These are phyloP conservation scores for Scelioninae gen. 1 DNA, from an alignment of 2,888 invertebrate genomes.

Conservation along the genomic window DNA sequence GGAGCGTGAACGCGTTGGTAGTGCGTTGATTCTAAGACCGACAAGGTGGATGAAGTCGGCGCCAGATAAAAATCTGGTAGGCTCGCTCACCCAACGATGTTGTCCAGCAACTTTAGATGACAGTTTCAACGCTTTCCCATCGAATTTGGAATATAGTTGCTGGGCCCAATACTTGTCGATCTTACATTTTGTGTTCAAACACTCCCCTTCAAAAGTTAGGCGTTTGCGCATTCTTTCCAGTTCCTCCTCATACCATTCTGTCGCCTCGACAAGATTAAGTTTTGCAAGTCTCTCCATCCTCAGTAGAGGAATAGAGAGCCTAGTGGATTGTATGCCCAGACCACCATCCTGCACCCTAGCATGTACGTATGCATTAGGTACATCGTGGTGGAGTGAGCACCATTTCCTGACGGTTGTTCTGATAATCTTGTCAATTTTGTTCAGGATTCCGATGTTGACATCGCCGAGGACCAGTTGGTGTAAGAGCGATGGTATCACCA, in stretches of 20 bases:
- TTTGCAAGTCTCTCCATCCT: conserved; percentile 2
- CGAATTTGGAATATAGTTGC: conserved; percentile 9
- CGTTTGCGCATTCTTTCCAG: not conserved
- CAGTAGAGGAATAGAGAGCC: conserved; percentile 45
- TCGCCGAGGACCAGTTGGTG: conserved; percentile 77
- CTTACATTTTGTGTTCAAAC: conserved; percentile 7
- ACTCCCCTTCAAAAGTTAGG: not conserved
- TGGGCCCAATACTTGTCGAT: conserved; percentile 26
- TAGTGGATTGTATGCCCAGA: conserved; percentile 71
- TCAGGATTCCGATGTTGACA: conserved; percentile 70
- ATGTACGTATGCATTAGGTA: conserved; percentile 77
- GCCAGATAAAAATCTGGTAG: conserved; percentile 74
- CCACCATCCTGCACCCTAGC: conserved; percentile 72
- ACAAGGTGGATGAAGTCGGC: conserved; percentile 78
- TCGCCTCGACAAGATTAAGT: not conserved
- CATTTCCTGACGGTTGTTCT: conserved; percentile 74
- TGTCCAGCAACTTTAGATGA: conserved; percentile 7
- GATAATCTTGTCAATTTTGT: conserved; percentile 78
- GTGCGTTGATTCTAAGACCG: conserved; percentile 76
- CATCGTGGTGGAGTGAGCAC: conserved; percentile 78
- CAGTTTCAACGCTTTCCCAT: conserved; percentile 21
- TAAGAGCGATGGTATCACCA: conserved; percentile 53
- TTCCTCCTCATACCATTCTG: not conserved
- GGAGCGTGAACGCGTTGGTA: conserved; percentile 76
- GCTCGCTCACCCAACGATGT: conserved; percentile 29